Percentiles rank a stretch among this genome's conserved stretches.
These are phyloP conservation scores for Lypha dubia DNA, from an alignment of 2,888 invertebrate genomes.

Conservation along the genomic window DNA sequence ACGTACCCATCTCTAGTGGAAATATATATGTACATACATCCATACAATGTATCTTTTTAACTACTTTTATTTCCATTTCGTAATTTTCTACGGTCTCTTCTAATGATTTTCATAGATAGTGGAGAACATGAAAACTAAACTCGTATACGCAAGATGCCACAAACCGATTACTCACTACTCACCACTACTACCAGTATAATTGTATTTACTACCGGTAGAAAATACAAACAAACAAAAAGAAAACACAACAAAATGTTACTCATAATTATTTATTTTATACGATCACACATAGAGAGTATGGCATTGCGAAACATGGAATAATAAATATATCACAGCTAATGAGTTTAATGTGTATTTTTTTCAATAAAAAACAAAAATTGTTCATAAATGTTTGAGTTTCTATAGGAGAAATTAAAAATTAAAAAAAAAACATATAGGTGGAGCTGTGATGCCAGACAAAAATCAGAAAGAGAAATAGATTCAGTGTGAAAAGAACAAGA, in stretches of 20 bases:
- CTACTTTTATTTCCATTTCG: conserved; percentile 20
- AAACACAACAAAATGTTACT: neutral
- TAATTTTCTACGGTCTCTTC: conserved; percentile 22
- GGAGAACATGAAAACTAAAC: conserved; percentile 15
- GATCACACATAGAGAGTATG: conserved; percentile 14
- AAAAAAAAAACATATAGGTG: too few species aligned
- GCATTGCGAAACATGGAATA: neutral
- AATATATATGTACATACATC: neutral
- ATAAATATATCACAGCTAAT: conserved; percentile 32
- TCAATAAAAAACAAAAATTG: neutral
- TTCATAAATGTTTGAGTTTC: neutral
- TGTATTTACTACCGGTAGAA: conserved; percentile 14
- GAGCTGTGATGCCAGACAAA: too few species aligned
- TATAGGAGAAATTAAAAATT: neutral
- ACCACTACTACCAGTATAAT: conserved; percentile 42
- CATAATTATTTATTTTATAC: neutral
- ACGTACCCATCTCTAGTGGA: neutral
- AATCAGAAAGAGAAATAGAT: too few species aligned
- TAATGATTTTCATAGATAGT: conserved; percentile 11
- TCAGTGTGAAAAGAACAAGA: too few species aligned
- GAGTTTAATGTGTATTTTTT: neutral
- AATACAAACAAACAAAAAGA: too few species aligned
- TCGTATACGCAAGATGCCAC: conserved; percentile 33
- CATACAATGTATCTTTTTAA: neutral
- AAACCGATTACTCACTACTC: conserved; percentile 39